phyloP scores from a whole-genome alignment of 2,797 vertebrate species.

The Pseudocheirus occidentalis region DNA sequence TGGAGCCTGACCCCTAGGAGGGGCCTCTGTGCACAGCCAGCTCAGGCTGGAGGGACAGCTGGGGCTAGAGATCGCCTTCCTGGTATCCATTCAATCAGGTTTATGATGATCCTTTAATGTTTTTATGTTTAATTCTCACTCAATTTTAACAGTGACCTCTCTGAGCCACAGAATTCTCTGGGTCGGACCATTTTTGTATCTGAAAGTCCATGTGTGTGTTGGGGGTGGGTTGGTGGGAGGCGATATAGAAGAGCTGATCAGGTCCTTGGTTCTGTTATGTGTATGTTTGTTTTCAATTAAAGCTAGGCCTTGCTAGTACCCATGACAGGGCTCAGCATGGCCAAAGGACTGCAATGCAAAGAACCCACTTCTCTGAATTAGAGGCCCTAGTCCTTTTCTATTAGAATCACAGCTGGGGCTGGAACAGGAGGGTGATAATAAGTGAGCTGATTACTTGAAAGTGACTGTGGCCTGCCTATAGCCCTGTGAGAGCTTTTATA shows the following conservation, averaged over 20 bases:
- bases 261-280: neutral
- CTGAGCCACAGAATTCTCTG: neutral
- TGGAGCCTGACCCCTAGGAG: neutral
- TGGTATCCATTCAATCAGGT: neutral
- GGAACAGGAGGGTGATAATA: neutral
- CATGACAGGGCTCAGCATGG: neutral
- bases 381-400: neutral
- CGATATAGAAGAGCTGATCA: neutral
- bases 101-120: slow-evolving; percentile 8
- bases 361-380: neutral
- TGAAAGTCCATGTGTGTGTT: neutral
- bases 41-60: neutral
- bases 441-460: neutral
- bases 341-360: neutral
- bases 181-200: neutral
- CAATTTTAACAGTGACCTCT: slow-evolving; percentile 3
- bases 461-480: neutral
- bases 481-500: neutral
- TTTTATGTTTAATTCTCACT: neutral
- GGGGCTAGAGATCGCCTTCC: neutral
- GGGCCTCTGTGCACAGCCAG: neutral
- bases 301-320: neutral
- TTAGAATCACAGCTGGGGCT: neutral
- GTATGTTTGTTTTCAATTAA: neutral
- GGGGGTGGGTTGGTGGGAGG: neutral